Base-by-base conservation (phyloP, 2,797 vertebrate species). In the Crypturellus tataupa region DNA sequence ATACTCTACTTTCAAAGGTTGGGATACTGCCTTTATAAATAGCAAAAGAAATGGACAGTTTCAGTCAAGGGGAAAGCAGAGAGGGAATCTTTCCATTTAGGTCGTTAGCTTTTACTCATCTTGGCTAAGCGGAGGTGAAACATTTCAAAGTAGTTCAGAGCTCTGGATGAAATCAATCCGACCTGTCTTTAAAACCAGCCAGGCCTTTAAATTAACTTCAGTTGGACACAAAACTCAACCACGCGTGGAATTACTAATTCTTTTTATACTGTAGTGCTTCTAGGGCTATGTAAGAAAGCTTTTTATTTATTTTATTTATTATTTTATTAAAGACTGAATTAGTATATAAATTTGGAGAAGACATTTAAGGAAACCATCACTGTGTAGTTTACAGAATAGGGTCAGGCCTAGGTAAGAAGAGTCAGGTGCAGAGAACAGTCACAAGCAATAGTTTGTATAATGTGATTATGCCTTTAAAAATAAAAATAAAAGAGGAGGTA, bases 401-500 rank as follows among this genome's bases (percentile, higher is more conserved):
- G 9, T 1, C 20, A 70, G 35, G 2, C 35, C 16, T 16, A 67
- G 39, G 21, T 14, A 82, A 47, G 13, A 37, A 6, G 4, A 17
- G 3, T 3, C 18, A 80, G 13, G 76, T 78, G 80, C 37, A 72
- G 9, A 70, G 2, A 58, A 9, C 49, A 91, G 10, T 44, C 56
- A 82, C 31, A 75, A 3, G 27, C 29, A 80, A 15, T 14, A 60
- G 39, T 37, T 65, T 18, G 3, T 23, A n/a, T 39, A 40, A 39
- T 7, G 19, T 7, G 10, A 4, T 62, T 60, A 59, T 29, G 21
- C 3, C 10, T 82, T 75, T 53, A 49, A 73, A 87, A 87, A 23
- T 3, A n/a, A 4, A 42, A 15, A 6, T 53, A n/a, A 4, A 19
- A 23, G n/a, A 37, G 4, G 39, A 33, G 3, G 2, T 0, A 1